Percentiles rank a stretch among this genome's conserved stretches.
Evolutionary conservation across 2,888 invertebrate species (phyloP).

Genomic region (Ephialtes manifestator): DNA sequence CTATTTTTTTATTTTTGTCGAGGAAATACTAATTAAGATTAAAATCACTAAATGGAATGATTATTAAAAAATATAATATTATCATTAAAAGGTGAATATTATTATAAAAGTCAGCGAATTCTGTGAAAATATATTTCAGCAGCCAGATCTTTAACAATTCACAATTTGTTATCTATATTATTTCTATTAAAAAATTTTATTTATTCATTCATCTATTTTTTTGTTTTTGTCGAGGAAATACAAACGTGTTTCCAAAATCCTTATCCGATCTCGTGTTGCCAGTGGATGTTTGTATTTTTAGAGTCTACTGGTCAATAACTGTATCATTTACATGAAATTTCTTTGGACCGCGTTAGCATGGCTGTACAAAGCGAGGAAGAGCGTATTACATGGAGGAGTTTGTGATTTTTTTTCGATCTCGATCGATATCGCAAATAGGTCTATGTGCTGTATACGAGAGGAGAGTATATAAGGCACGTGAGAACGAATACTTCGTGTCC

Average conservation of each 20-base stretch:
- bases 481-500: conserved; percentile 25
- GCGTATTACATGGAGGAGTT: conserved; percentile 10
- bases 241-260: neutral
- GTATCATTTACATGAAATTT: conserved; percentile 6
- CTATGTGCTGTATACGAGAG: conserved; percentile 1
- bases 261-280: neutral
- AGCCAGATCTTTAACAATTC: too few relatives aligned
- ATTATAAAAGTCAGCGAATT: too few relatives aligned
- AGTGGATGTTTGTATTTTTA: neutral
- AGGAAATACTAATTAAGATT: too few relatives aligned
- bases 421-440: conserved; percentile 46
- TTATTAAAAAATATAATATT: too few relatives aligned
- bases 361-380: conserved; percentile 9
- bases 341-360: neutral
- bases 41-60: too few relatives aligned
- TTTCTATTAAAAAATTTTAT: too few relatives aligned
- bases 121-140: too few relatives aligned
- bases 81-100: too few relatives aligned
- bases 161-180: too few relatives aligned
- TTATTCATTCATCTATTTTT: too few relatives aligned
- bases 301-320: neutral
- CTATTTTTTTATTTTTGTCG: too few relatives aligned
- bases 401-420: conserved; percentile 27
- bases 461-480: conserved; percentile 20
- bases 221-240: too few relatives aligned